A percentile compares a stretch with the other conserved stretches of the same genome.
These are phyloP conservation scores for Colistium nudipinnis DNA, from an alignment of 2,113 vertebrate species.

Conservation along the genomic window DNA sequence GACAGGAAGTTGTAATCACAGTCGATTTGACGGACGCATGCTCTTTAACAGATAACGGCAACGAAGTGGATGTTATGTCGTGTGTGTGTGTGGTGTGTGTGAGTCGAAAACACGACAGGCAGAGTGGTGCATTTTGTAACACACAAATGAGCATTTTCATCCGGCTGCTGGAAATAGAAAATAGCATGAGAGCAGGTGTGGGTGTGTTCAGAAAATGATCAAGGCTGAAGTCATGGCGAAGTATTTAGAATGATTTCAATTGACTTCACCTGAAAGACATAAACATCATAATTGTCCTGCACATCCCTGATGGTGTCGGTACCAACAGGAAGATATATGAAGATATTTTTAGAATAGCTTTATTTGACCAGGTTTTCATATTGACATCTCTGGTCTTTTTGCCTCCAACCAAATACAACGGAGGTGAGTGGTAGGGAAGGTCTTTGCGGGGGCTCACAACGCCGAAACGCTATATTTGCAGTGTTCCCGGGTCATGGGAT, in stretches of 20 bases:
- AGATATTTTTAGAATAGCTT: neutral
- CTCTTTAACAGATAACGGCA: neutral
- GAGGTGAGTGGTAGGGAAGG: neutral
- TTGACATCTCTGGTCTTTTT: neutral
- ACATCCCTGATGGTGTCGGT: too few species aligned
- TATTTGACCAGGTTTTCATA: neutral
- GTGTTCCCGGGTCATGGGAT: neutral
- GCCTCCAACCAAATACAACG: neutral
- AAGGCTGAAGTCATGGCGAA: neutral
- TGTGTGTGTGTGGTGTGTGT: conserved; percentile 11
- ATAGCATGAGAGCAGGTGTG: neutral
- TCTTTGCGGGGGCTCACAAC: neutral
- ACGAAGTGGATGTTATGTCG: conserved; percentile 13
- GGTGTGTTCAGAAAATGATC: neutral
- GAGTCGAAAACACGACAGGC: neutral
- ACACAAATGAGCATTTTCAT: neutral
- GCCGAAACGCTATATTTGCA: neutral
- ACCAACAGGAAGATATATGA: neutral
- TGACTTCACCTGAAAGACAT: too few species aligned
- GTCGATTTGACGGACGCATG: neutral
- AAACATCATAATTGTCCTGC: too few species aligned
- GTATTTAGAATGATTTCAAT: neutral
- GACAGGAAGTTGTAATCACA: too few species aligned
- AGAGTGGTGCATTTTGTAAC: neutral
- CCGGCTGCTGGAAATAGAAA: neutral